A percentile compares a stretch with the other conserved stretches of the same genome.
Evolutionary conservation across 92 coral and sea anemone genomes (phyloP).

Genomic region (Meandrina meandrites): DNA sequence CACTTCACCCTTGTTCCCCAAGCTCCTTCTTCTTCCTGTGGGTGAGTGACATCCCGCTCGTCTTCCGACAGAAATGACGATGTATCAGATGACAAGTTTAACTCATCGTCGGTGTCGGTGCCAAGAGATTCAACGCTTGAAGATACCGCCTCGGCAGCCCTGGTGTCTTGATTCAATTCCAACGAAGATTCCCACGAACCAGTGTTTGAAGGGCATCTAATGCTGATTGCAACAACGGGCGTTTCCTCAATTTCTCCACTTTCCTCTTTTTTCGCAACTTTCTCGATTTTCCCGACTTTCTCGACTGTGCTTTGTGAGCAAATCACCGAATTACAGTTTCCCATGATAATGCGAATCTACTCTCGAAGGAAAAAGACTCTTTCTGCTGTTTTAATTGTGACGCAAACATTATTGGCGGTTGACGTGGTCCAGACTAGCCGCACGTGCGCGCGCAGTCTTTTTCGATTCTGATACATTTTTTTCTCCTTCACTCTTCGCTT

Average conservation of each 20-base stretch:
- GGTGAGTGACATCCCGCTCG: not conserved
- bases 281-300: not conserved
- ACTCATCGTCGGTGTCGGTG: not conserved
- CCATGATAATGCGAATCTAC: not conserved
- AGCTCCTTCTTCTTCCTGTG: not conserved
- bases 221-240: not conserved
- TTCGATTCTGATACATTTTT: not conserved
- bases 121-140: not conserved
- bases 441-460: slow-evolving; percentile 21
- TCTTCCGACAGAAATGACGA: not conserved
- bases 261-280: not conserved
- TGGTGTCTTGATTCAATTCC: not conserved
- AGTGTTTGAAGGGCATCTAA: not conserved
- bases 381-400: slow-evolving; percentile 11
- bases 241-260: not conserved
- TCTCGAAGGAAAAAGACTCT: not conserved
- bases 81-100: not conserved
- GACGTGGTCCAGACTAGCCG: not conserved
- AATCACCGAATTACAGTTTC: not conserved
- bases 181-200: not conserved
- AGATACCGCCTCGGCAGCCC: not conserved
- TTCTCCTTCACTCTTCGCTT: not conserved
- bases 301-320: not conserved
- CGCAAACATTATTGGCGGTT: not conserved
- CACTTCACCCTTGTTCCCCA: not conserved